Base-by-base conservation (phyloP, 2,888 invertebrate species). In the Cecidostiba fungosa region DNA sequence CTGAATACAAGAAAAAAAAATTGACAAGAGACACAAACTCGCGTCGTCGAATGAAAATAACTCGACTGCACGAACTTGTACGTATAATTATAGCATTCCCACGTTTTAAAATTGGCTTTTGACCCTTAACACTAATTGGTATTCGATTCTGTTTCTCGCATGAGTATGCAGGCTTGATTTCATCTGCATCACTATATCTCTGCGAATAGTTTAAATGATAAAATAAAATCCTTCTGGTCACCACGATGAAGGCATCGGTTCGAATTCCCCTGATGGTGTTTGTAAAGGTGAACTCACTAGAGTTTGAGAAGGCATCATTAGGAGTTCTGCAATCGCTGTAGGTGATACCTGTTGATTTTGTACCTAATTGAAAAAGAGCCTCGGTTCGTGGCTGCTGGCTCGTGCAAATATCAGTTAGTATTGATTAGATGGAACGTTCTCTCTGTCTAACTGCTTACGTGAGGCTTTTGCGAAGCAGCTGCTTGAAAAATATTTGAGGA, bases 301-400 rank as follows among this genome's bases (percentile, higher is more conserved):
- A 12, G 12, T 43, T 66, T 3, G 29, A 66, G 29, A 29, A 66
- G 0, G 26, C 14, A 29, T 66, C 23, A 3, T 66, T 66, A 66
- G 66, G 26, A 14, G 26, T 12, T n/a, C 50, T 50, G 19, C 4
- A 6, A 50, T 50, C 10, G 12, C 62, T 62, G 26, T 10, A 23
- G 10, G n/a, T 23, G 6, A 8, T 66, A 66, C 66, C 29, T 66
- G 29, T 66, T 66, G 66, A 66, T 66, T 66, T 66, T 66, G 66
- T 29, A 66, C 66, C 66, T 26, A 66, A 66, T 66, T 26, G 66
- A 66, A 66, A 66, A 66, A 66, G 29, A 66, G 26, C 29, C 16
- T 26, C 16, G 29, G 3, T 66, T 14, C 62, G 29, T 23, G 10
- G n/a, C 23, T 62, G 23, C 6, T 16, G 16, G 50, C 50, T 50